phyloP scores from a whole-genome alignment of 2,113 vertebrate species.

The Alouatta palliata region DNA sequence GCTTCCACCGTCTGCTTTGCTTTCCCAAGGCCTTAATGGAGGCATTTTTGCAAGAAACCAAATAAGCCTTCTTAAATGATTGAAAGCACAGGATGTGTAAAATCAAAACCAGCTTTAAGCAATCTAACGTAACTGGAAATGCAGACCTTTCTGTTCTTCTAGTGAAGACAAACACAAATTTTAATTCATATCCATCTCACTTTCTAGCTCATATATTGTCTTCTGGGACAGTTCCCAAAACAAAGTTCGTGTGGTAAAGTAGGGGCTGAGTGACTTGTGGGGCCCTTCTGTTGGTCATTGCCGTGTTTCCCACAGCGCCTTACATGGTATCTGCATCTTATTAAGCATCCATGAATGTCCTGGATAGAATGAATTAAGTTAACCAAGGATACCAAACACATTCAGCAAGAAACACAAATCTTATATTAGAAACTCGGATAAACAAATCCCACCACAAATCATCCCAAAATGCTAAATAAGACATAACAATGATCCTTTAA shows the following conservation, averaged over 20 bases:
- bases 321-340: background rate
- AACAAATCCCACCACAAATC: background rate
- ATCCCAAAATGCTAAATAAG: background rate
- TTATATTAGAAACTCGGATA: background rate
- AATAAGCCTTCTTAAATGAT: background rate
- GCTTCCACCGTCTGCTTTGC: background rate
- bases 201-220: background rate
- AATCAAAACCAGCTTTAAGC: background rate
- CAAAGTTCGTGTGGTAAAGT: background rate
- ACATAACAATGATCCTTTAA: background rate
- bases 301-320: background rate
- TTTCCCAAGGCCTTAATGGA: background rate
- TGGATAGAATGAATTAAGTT: background rate
- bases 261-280: background rate
- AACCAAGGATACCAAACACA: background rate
- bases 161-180: background rate
- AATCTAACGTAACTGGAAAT: background rate
- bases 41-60: background rate
- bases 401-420: background rate
- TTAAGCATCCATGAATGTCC: background rate
- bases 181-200: background rate
- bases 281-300: background rate
- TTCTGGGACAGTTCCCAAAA: background rate
- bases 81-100: background rate
- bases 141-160: background rate